Evolutionary conservation across 2,113 vertebrate genomes (phyloP).

Genomic region (Scomber colias): DNA sequence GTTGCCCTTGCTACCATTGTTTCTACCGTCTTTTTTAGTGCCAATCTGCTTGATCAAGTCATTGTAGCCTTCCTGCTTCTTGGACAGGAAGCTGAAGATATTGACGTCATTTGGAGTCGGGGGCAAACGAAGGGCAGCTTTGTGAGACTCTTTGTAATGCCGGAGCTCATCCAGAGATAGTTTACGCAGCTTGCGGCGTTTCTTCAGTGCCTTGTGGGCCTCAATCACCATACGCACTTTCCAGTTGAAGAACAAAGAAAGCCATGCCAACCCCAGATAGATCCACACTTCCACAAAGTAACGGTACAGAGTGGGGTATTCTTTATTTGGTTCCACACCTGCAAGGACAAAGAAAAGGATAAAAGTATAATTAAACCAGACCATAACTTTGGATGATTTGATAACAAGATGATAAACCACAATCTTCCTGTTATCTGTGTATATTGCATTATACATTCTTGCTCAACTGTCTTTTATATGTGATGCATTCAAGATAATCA

Average conservation of each 20-base stretch:
- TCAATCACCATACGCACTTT: conserved; percentile 99
- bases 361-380: too few species aligned
- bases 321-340: conserved; percentile 94
- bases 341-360: conserved; percentile 25
- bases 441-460: too few species aligned
- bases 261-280: conserved; percentile 97
- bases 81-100: conserved; percentile 96
- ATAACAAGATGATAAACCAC: background rate
- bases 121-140: conserved; percentile 83
- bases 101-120: conserved; percentile 89
- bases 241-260: conserved; percentile 98
- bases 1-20: conserved; percentile 62
- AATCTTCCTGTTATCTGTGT: background rate
- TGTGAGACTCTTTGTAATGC: conserved; percentile 82
- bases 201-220: conserved; percentile 98
- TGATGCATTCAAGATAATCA: background rate
- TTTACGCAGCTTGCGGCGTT: conserved; percentile 92
- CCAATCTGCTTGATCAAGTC: conserved; percentile 98
- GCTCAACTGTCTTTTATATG: background rate
- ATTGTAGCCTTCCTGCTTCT: conserved; percentile 95
- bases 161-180: conserved; percentile 91
- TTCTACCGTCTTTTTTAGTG: conserved; percentile 79
- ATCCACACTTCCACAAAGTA: conserved; percentile 99
- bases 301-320: conserved; percentile 94
- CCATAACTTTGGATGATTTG: too few species aligned